Base-by-base conservation (phyloP, 2,797 vertebrate genomes). In the Cephalopachus bancanus region DNA sequence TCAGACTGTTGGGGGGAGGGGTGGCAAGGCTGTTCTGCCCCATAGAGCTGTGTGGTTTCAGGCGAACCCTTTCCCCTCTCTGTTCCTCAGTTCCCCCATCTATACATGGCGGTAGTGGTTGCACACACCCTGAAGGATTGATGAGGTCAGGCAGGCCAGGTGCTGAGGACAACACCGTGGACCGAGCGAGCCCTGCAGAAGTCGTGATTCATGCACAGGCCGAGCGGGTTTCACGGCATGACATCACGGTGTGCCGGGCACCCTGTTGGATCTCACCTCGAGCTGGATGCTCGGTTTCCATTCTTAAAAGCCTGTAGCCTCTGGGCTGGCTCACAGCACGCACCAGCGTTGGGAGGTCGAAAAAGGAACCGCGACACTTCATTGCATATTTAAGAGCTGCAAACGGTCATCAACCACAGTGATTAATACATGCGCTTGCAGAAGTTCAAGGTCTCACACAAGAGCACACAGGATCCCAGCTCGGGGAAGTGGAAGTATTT, bases 371-470 rank as follows among this genome's bases (percentile, higher is more conserved):
- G 87, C 0, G 3, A 95, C 93, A 84, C 97, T 94, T 71, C 75
- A 89, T 62, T 97, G 95, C 89, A 53, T 96, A 76, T 97, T 93
- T 97, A 97, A 98, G 97, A 97, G 87, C 96, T 78, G 80, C 96
- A 95, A 96, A 92, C 94, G 95, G 97, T 95, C 98, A 97, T 84
- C 96, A 94, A 90, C 94, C 91, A 44, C 59, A n/a, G 84, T 95
- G 98, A 98, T 98, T 97, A 98, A 97, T 94, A 91, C 89, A 33
- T 12, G 87, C 6, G 59, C 62, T 80, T 84, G 81, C 69, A 90
- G 97, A 97, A 95, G 96, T 96, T 97, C 97, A 97, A 95, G 96
- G 97, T 97, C 96, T 98, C 91, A 88, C 10, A 83, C 81, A 95
- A 78, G 93, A 97, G 97, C 59, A 80, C 96, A 93, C 95, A 81